A percentile compares a stretch with the other conserved stretches of the same genome.
These are phyloP conservation scores for Hymenopus coronatus DNA, from an alignment of 2,888 invertebrate species.

Conservation along the genomic window DNA sequence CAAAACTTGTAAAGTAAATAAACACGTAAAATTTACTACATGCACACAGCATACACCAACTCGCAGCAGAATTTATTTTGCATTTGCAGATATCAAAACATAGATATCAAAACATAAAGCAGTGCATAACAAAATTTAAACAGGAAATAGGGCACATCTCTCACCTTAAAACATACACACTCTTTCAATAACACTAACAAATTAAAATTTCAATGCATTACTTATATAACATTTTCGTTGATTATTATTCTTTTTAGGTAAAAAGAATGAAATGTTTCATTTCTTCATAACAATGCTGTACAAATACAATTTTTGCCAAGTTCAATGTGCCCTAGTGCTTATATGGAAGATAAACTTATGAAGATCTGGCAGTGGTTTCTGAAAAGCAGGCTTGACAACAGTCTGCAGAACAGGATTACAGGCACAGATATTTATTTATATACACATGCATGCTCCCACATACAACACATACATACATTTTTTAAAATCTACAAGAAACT, in stretches of 20 bases:
- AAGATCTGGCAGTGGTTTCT: neutral
- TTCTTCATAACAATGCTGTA: neutral
- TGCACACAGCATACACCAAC: neutral
- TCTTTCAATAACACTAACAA: neutral
- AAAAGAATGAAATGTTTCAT: neutral
- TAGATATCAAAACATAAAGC: neutral
- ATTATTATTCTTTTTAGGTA: neutral
- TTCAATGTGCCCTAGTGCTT: neutral
- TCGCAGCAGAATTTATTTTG: neutral
- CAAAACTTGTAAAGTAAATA: neutral
- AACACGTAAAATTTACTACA: neutral
- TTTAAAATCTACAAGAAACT: neutral
- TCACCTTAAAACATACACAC: neutral
- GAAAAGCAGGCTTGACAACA: neutral
- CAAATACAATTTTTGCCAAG: neutral
- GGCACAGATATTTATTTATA: neutral
- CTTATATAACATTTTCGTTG: neutral
- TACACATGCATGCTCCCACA: neutral
- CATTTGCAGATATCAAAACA: neutral
- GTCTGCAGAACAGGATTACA: neutral
- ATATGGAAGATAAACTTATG: neutral
- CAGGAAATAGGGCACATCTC: neutral
- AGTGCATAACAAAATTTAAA: neutral
- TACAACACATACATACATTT: neutral
- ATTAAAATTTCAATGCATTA: neutral